Evolutionary conservation across 2,888 invertebrate genomes (phyloP).

Genomic region (Cyrtodaria siliqua): DNA sequence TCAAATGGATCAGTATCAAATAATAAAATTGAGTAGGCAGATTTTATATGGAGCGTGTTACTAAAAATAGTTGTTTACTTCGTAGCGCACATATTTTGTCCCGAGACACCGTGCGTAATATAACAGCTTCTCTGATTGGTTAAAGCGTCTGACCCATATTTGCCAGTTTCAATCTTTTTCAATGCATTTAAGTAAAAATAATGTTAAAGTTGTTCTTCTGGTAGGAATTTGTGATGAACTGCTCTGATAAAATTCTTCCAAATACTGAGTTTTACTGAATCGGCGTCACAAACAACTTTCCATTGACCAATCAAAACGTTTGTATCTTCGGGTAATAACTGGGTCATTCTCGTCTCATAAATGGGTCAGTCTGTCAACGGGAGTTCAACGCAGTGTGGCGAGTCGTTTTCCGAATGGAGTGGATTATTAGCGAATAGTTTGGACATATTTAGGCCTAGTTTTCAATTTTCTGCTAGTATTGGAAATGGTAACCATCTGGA

Average conservation of each 20-base stretch:
- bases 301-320: conserved; percentile 50
- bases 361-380: conserved; percentile 78
- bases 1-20: no score
- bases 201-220: not conserved
- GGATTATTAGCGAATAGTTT: not conserved
- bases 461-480: not conserved
- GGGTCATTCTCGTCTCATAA: conserved; percentile 68
- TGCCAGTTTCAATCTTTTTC: not conserved
- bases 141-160: conserved; percentile 45
- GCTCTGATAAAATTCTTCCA: no score
- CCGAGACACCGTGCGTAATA: conserved; percentile 26
- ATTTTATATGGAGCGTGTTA: conserved; percentile 50
- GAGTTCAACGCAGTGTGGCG: conserved; percentile 68
- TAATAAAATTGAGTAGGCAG: conserved; percentile 28
- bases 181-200: not conserved
- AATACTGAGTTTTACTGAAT: not conserved
- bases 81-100: conserved; percentile 55
- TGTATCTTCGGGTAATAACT: conserved; percentile 25
- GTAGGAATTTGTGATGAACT: no score
- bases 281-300: conserved; percentile 56
- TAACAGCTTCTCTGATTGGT: conserved; percentile 48
- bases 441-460: conserved; percentile 11
- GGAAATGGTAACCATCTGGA: no score
- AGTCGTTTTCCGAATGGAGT: conserved; percentile 48
- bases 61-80: conserved; percentile 66